phyloP scores from a whole-genome alignment of 1,140 invertebrate species.

The Vollenhovia emeryi region DNA sequence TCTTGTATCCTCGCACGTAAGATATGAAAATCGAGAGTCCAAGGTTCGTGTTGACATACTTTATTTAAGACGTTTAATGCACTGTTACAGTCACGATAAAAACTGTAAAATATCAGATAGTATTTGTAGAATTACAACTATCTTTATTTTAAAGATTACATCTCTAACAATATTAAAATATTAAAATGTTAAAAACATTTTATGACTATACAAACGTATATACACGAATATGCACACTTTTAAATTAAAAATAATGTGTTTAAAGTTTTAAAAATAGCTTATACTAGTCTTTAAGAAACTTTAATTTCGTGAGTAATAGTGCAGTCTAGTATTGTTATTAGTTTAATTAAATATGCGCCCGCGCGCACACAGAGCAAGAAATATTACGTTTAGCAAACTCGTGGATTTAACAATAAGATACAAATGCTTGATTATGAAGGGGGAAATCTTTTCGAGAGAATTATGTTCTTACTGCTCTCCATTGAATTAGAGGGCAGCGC shows the following conservation, averaged over 20 bases:
- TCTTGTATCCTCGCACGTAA: slow-evolving; percentile 13
- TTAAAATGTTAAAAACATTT: no score
- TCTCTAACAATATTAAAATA: not conserved
- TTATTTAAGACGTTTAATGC: not conserved
- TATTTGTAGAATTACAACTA: not conserved
- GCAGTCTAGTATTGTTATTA: not conserved
- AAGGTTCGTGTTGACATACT: not conserved
- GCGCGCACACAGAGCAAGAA: not conserved
- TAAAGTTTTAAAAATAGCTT: not conserved
- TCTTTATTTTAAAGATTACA: not conserved
- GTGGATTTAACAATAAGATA: not conserved
- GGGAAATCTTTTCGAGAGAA: not conserved
- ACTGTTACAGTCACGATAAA: not conserved
- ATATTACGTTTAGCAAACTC: not conserved
- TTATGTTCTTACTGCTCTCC: slow-evolving; percentile 22
- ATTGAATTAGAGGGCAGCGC: slow-evolving; percentile 18
- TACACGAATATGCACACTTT: not conserved
- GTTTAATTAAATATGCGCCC: not conserved
- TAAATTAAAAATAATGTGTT: not conserved
- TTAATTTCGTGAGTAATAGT: not conserved
- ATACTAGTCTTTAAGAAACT: not conserved
- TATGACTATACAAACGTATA: not conserved
- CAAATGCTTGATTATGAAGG: not conserved
- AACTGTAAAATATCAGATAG: not conserved
- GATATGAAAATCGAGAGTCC: slow-evolving; percentile 22